Conservation (phyloP, 2,888 invertebrate genomes). For the Vesta saturnalis region DNA sequence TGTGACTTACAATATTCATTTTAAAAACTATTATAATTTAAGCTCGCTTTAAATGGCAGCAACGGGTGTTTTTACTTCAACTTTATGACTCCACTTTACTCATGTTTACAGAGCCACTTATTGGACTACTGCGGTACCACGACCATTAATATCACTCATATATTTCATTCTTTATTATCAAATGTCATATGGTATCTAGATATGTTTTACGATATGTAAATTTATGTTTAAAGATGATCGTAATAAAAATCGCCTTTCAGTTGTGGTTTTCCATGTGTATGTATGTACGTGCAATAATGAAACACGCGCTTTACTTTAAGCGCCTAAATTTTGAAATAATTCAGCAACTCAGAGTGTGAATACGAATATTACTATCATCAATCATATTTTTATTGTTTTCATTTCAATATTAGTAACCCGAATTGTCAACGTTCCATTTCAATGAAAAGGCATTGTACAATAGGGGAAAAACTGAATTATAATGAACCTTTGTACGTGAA, state of each 20-base stretch:
- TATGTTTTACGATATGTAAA: not conserved
- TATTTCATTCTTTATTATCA: not conserved
- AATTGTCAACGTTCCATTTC: not conserved
- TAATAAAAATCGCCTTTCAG: not conserved
- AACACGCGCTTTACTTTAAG: not conserved
- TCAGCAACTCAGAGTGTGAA: not conserved
- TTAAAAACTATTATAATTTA: not conserved
- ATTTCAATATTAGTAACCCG: not conserved
- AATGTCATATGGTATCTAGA: not conserved
- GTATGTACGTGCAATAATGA: not conserved
- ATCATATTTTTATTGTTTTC: not conserved
- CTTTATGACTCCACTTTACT: not conserved
- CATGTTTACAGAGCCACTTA: conserved; percentile 1
- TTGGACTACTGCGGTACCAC: not conserved
- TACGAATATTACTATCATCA: not conserved
- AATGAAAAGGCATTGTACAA: not conserved
- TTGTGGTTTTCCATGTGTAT: not conserved
- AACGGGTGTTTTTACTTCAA: not conserved
- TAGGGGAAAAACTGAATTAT: not conserved
- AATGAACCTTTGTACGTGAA: not conserved
- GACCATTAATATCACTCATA: not conserved
- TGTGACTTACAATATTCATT: too few relatives aligned
- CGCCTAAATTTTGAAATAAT: conserved; percentile 1
- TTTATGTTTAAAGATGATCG: not conserved
- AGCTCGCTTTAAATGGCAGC: not conserved